Evolutionary conservation across 2,113 vertebrate species (phyloP), one percentile per base, ranked within the genome.

Genomic region (Gavialis gangeticus): DNA sequence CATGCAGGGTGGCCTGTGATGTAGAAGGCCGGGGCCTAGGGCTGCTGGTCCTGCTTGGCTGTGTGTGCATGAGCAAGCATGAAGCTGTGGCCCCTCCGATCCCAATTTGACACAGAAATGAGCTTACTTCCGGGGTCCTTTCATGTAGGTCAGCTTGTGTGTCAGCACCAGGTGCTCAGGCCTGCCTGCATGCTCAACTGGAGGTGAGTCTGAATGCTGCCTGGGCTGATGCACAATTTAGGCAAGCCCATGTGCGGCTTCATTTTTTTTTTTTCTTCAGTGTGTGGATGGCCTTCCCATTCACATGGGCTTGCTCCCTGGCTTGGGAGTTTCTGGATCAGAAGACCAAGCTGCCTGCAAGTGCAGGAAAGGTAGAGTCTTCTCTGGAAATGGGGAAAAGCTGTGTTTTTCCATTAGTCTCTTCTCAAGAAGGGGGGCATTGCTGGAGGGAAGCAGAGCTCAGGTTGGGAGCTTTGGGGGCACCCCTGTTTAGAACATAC

Each of bases 31-130:
- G 18, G 64, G 83, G 66, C 87, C 64, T 83, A 17, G 84, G 91
- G 88, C 86, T 84, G 79, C 30, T 97, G 88, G 96, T 97, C 89
- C 78, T 71, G 62, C 95, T 87, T 28, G 84, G 93, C 83, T 95
- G 88, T 85, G 69, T 76, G 28, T 0, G 14, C 88, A 85, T 17
- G 1, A 73, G 28, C 24, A 75, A 85, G 84, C 85, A 5, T 97
- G 89, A 96, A 96, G 91, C 80, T 75, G 79, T 91, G 75, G 96
- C 79, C 90, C 22, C 84, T 91, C 84, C 90, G 93, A 92, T 86
- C 59, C 89, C 95, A 95, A 91, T 95, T 90, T 78, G 28, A 27
- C 2, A 6, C 66, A 93, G 84, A 89, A 85, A 91, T 75, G 93
- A 93, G 84, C 66, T 95, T 93, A 95, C 95, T 95, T 55, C 89